A percentile compares a stretch with the other conserved stretches of the same genome.
phyloP scores from a whole-genome alignment of 2,797 vertebrate species.

The Falco naumanni region DNA sequence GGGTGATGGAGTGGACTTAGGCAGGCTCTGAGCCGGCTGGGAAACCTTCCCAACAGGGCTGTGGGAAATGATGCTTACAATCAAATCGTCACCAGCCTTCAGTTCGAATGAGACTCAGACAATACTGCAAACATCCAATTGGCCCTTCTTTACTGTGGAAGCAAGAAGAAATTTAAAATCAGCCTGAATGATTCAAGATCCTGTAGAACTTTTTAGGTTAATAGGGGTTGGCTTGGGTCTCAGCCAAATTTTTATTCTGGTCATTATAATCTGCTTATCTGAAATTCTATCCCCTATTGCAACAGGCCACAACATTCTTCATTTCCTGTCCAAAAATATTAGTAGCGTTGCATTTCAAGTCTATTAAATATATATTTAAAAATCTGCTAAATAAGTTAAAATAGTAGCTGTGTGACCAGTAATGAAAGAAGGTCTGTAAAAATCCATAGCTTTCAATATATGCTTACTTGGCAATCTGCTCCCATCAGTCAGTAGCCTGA shows the following conservation, averaged over 20 bases:
- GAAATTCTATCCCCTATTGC: background rate
- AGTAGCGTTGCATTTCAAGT: background rate
- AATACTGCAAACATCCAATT: background rate
- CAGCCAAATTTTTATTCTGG: background rate
- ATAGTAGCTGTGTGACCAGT: background rate
- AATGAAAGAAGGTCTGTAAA: background rate
- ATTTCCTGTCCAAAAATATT: background rate
- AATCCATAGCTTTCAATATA: background rate
- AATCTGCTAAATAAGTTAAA: background rate
- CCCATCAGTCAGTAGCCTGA: background rate
- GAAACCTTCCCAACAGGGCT: background rate
- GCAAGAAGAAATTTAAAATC: constrained; percentile 21
- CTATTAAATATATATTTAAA: background rate
- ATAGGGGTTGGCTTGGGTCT: background rate
- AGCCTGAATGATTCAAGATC: background rate
- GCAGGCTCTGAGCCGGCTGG: background rate
- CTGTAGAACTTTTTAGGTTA: background rate
- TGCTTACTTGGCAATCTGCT: background rate
- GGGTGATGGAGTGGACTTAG: constrained; percentile 54
- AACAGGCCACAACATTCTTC: background rate
- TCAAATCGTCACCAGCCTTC: background rate
- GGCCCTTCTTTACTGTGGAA: background rate
- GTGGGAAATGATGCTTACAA: constrained; percentile 28
- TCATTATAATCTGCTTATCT: background rate
- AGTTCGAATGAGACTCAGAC: background rate